Conservation (phyloP, 2,888 invertebrate species). For the Tachina fera region DNA sequence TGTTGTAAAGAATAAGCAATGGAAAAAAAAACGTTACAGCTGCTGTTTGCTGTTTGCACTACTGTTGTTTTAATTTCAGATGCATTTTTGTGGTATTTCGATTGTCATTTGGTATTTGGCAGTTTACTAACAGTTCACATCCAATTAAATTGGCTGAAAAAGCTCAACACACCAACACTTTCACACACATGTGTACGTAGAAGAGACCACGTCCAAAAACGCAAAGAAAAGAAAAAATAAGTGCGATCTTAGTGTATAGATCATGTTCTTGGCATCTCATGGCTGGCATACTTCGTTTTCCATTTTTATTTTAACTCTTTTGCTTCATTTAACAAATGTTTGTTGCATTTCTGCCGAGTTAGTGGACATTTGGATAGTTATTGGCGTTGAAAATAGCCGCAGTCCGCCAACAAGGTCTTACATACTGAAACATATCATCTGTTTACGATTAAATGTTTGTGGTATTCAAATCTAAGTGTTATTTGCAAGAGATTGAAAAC, state of each 20-base stretch:
- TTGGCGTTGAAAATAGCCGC: constrained; percentile 53
- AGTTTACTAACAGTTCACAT: constrained; percentile 72
- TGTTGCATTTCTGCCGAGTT: constrained; percentile 54
- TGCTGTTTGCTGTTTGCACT: constrained; percentile 48
- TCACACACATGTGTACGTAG: constrained; percentile 21
- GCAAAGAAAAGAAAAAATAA: constrained; percentile 68
- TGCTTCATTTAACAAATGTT: constrained; percentile 58
- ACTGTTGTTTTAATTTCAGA: constrained; percentile 57
- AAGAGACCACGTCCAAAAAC: constrained; percentile 46
- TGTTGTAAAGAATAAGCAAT: constrained; percentile 20
- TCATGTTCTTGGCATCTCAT: constrained; percentile 72
- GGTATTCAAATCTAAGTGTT: constrained; percentile 67
- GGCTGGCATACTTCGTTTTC: constrained; percentile 59
- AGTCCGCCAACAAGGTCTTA: constrained; percentile 38
- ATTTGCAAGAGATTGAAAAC: constrained; percentile 59
- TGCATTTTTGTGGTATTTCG: constrained; percentile 68
- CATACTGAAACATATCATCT: constrained; percentile 60
- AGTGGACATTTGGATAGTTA: constrained; percentile 66
- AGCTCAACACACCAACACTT: constrained; percentile 32
- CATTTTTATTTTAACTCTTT: constrained; percentile 18
- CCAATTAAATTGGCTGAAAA: constrained; percentile 71
- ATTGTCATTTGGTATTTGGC: constrained; percentile 72
- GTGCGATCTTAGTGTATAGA: constrained; percentile 73
- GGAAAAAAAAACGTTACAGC: constrained; percentile 43
- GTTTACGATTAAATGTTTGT: constrained; percentile 61